These are phyloP conservation scores for Sesia apiformis DNA, from an alignment of 2,888 invertebrate species.

Conservation along the genomic window DNA sequence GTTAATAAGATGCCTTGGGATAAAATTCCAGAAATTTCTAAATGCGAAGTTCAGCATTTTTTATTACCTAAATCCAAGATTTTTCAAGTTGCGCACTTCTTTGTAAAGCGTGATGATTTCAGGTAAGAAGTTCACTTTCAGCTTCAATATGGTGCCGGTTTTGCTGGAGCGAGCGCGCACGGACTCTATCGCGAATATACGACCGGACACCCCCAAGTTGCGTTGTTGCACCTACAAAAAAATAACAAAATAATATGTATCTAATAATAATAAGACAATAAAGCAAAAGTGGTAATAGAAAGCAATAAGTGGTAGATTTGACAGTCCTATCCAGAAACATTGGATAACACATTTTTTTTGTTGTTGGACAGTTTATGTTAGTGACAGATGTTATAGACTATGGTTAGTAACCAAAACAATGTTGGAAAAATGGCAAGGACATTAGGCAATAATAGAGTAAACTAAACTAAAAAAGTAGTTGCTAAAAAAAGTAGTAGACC, in stretches of 20 bases:
- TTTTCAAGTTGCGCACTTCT: slow-evolving; percentile 97
- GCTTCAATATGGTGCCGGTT: slow-evolving; percentile 86
- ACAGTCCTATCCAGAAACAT: too few species aligned
- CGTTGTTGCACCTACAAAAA: slow-evolving; percentile 84
- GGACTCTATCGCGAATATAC: slow-evolving; percentile 95
- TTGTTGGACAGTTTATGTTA: too few species aligned
- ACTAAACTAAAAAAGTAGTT: background rate
- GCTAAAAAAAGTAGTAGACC: too few species aligned
- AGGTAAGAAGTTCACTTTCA: slow-evolving; percentile 96
- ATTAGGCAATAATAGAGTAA: background rate
- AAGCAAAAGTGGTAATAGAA: too few species aligned
- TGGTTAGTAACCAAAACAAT: background rate
- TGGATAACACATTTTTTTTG: too few species aligned
- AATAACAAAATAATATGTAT: background rate
- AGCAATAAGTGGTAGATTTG: too few species aligned
- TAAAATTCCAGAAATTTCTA: too few species aligned
- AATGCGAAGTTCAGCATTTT: background rate
- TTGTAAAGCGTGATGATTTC: slow-evolving; percentile 99
- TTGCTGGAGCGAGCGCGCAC: slow-evolving; percentile 85
- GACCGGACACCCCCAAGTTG: slow-evolving; percentile 93
- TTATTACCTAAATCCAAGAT: slow-evolving; percentile 86
- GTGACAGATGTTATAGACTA: too few species aligned
- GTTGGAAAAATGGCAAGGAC: background rate
- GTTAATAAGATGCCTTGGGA: too few species aligned
- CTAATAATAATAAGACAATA: too few species aligned